Conservation (phyloP, 2,888 invertebrate genomes). For the Apotomis betuletana region DNA sequence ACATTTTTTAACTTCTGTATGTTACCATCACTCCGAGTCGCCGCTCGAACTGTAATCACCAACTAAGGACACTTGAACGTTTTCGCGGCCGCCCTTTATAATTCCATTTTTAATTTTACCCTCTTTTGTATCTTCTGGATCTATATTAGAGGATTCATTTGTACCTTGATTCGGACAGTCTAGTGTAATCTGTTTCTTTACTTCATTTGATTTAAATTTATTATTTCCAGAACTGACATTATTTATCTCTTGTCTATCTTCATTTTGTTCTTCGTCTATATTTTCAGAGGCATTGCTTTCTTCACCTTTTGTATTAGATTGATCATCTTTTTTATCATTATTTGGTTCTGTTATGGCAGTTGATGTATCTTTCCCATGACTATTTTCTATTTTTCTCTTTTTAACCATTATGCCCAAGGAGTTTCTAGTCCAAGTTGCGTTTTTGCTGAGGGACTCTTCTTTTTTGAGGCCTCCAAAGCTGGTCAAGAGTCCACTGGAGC, state of each 20-base stretch:
- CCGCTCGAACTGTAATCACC: slow-evolving; percentile 74
- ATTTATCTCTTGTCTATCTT: background rate
- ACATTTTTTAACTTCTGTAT: no score
- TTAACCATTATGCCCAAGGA: slow-evolving; percentile 73
- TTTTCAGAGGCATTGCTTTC: slow-evolving; percentile 26
- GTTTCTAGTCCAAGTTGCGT: slow-evolving; percentile 62
- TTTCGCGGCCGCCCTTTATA: slow-evolving; percentile 25
- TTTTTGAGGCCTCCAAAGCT: slow-evolving; percentile 83
- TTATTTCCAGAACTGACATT: background rate
- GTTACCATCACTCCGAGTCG: slow-evolving; percentile 46
- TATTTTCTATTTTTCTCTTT: slow-evolving; percentile 49
- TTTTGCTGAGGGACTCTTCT: slow-evolving; percentile 79
- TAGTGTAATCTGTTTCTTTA: background rate
- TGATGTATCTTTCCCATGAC: background rate
- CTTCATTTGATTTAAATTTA: slow-evolving; percentile 11
- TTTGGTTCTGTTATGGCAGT: background rate
- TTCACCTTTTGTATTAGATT: background rate
- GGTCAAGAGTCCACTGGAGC: slow-evolving; percentile 75
- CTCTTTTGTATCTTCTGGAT: background rate
- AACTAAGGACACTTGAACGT: slow-evolving; percentile 58
- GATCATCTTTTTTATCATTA: slow-evolving; percentile 28
- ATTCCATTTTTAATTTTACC: slow-evolving; percentile 19
- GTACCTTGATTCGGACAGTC: background rate
- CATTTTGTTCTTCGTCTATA: background rate
- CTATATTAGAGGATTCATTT: background rate